A percentile compares a stretch with the other conserved stretches of the same genome.
Evolutionary conservation across 2,113 vertebrate species (phyloP).

Genomic region (Boleophthalmus pectinirostris): DNA sequence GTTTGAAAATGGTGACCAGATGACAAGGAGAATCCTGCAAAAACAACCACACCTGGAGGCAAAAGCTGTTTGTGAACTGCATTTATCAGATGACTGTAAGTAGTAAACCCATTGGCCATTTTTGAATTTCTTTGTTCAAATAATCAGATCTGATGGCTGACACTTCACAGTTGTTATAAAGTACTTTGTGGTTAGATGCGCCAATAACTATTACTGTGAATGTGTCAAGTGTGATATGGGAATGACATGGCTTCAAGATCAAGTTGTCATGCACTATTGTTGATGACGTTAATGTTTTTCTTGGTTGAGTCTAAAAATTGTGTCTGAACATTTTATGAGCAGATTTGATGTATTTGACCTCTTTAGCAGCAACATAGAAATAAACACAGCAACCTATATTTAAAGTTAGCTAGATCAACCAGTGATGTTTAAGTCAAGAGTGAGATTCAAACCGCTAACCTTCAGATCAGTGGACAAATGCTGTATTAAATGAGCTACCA

Average conservation of each 20-base stretch:
- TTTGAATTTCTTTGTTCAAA: background rate
- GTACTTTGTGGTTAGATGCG: background rate
- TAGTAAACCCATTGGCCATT: background rate
- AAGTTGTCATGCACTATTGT: background rate
- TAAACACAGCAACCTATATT: too few species aligned
- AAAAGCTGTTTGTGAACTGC: background rate
- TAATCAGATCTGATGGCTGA: background rate
- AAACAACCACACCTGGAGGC: background rate
- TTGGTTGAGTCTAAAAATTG: too few species aligned
- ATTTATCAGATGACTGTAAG: background rate
- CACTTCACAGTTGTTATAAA: background rate
- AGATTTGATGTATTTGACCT: too few species aligned
- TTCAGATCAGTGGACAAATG: too few species aligned
- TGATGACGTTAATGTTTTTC: too few species aligned
- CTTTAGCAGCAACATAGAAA: too few species aligned
- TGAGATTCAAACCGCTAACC: too few species aligned
- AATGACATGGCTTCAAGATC: background rate
- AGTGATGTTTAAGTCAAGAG: too few species aligned
- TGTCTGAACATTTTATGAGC: too few species aligned
- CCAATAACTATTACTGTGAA: background rate
- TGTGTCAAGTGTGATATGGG: background rate
- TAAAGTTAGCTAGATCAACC: too few species aligned
- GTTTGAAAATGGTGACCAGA: constrained; percentile 6
- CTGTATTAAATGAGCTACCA: too few species aligned
- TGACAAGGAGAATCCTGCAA: constrained; percentile 6